Evolutionary conservation across 23 tunicate species (phyloP), one percentile per base, ranked within the genome.

Genomic region (Ciona savignyi): DNA sequence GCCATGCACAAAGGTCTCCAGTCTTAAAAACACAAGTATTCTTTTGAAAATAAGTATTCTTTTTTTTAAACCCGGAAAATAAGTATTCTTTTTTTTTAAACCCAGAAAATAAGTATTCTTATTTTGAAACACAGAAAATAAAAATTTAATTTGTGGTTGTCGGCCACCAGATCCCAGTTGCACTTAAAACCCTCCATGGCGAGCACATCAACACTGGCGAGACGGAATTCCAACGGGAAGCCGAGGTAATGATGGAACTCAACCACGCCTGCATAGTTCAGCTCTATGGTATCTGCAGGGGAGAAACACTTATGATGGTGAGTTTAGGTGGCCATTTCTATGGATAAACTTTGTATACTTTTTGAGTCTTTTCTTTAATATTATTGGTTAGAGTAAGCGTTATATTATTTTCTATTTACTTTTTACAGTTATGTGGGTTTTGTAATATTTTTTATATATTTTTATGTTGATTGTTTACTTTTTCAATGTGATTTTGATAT

Each of bases 231-330:
- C 86, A 76, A 34, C 76, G 99, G 9, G 99, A 95, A 61, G 96
- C 99, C 1, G 96, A 77, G 22, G 96, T 95, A 30, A 95, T 95
- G 99, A 89, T 89, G 86, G 86, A 87, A 0, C 70, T 95, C 2
- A 80, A 95, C 31, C 99, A 95, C 64, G 81, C 79, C 11, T 88
- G 93, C 48, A 95, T 95, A 65, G 99, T 95, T 51, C 88, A 80
- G 67, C 80, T 95, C 34, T 89, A 95, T 64, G 99, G 99, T 34
- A 85, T 95, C 21, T 95, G 96, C 51, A 77, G 92, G 2, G 96
- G 90, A 35, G 97, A 91, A 34, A 75, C 90, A 0, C 82, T 91
- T 51, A 91, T 91, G 97, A 91, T 91, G 97, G 97, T 91, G 21
- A 66, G 82, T 60, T 15, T 11, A 22, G 28, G 26, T 63, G 67